Evolutionary conservation across 23 tunicate species (phyloP).

Genomic region (Clavelina lepadiformis): DNA sequence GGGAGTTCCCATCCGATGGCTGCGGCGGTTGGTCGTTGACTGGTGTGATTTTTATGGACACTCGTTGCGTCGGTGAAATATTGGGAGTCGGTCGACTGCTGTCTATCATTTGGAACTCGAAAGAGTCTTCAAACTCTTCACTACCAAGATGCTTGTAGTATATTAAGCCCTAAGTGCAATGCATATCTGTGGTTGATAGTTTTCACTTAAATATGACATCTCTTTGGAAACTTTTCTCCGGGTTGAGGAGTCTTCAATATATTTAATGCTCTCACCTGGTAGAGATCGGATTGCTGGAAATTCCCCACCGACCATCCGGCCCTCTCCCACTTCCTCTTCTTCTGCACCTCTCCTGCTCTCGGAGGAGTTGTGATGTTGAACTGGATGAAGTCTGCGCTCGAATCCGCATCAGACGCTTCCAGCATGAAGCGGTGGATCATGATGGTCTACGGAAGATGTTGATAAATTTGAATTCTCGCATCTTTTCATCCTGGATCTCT

Average conservation of each 20-base stretch:
- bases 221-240: neutral
- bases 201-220: neutral
- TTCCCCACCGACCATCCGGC: slow-evolving; percentile 65
- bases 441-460: slow-evolving; percentile 29
- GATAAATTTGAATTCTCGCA: neutral
- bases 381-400: slow-evolving; percentile 51
- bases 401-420: slow-evolving; percentile 87
- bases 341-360: slow-evolving; percentile 65
- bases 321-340: slow-evolving; percentile 61
- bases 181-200: neutral
- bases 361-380: slow-evolving; percentile 92
- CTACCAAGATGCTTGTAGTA: slow-evolving; percentile 83
- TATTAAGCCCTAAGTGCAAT: slow-evolving; percentile 77
- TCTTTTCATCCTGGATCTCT: neutral
- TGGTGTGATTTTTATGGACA: slow-evolving; percentile 64
- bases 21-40: slow-evolving; percentile 79
- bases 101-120: slow-evolving; percentile 70
- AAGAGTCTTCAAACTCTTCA: slow-evolving; percentile 79
- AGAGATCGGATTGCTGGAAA: slow-evolving; percentile 69
- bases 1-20: slow-evolving; percentile 59
- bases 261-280: slow-evolving; percentile 28
- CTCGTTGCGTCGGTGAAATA: slow-evolving; percentile 54
- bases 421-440: slow-evolving; percentile 71
- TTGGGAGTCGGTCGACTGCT: slow-evolving; percentile 60
- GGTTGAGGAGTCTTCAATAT: neutral